Conservation (phyloP, 2,113 vertebrate species). For the Centropus bengalensis region DNA sequence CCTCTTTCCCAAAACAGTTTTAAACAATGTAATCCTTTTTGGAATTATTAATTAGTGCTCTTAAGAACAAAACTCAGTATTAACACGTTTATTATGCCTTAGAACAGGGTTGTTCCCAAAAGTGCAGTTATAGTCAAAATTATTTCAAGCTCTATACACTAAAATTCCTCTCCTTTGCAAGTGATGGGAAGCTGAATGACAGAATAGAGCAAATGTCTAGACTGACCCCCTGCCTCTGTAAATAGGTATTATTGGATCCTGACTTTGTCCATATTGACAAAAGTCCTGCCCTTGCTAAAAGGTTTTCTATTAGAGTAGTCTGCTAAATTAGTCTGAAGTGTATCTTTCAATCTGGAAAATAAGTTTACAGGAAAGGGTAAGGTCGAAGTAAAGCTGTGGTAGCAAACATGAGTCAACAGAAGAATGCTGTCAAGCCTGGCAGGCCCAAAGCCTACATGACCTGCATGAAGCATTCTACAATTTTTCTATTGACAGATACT, state of each 20-base stretch:
- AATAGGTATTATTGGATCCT: constrained; percentile 43
- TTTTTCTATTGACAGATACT: constrained; percentile 50
- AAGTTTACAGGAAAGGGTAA: constrained; percentile 50
- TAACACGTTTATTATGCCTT: neutral
- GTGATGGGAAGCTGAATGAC: neutral
- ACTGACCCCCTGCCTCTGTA: constrained; percentile 23
- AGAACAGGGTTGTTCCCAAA: neutral
- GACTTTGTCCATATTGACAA: constrained; percentile 49
- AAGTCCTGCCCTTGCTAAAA: constrained; percentile 38
- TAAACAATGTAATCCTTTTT: neutral
- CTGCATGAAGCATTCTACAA: constrained; percentile 36
- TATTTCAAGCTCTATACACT: neutral
- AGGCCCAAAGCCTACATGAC: constrained; percentile 37
- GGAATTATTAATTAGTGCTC: constrained; percentile 20
- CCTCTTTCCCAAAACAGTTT: constrained; percentile 25
- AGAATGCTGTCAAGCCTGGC: constrained; percentile 18
- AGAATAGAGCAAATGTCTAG: neutral
- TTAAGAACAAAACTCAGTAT: neutral
- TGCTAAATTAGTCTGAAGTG: constrained; percentile 51
- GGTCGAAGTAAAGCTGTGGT: constrained; percentile 40
- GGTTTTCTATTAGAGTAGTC: constrained; percentile 17
- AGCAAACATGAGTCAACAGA: constrained; percentile 51
- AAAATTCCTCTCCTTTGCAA: neutral
- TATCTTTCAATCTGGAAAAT: constrained; percentile 49
- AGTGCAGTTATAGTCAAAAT: neutral